These are phyloP conservation scores for Drosophila putrida DNA, from an alignment of 2,888 invertebrate genomes.

Conservation along the genomic window DNA sequence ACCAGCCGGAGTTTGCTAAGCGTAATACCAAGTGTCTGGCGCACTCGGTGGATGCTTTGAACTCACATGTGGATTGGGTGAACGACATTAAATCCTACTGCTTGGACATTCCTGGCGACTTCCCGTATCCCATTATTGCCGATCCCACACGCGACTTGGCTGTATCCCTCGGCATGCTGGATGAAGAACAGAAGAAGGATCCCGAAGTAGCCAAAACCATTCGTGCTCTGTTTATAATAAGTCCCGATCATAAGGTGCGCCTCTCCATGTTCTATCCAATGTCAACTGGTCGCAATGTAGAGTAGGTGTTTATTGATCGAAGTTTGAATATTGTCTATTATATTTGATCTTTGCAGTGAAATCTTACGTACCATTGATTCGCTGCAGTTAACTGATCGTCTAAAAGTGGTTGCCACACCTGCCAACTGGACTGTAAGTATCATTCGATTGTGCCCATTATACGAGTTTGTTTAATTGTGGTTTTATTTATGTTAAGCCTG, in stretches of 20 bases:
- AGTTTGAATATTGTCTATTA: not conserved
- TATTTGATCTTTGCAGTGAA: slow-evolving; percentile 87
- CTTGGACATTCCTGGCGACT: slow-evolving; percentile 89
- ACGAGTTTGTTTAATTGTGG: not conserved
- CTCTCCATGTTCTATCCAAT: slow-evolving; percentile 94
- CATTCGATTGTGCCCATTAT: not conserved
- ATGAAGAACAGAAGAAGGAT: slow-evolving; percentile 89
- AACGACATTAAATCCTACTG: slow-evolving; percentile 91
- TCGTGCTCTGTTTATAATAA: slow-evolving; percentile 92
- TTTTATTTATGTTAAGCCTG: slow-evolving; percentile 85
- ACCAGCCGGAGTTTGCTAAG: slow-evolving; percentile 89
- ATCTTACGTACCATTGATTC: slow-evolving; percentile 94
- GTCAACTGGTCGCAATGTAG: slow-evolving; percentile 94
- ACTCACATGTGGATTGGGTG: slow-evolving; percentile 92
- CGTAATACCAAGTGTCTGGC: slow-evolving; percentile 91
- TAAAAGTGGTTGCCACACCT: slow-evolving; percentile 92
- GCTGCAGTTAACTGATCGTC: slow-evolving; percentile 90
- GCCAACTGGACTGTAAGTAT: slow-evolving; percentile 92
- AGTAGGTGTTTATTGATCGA: slow-evolving; percentile 87
- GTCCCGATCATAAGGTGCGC: slow-evolving; percentile 92
- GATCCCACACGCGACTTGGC: slow-evolving; percentile 91
- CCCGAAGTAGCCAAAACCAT: slow-evolving; percentile 90
- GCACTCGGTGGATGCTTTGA: slow-evolving; percentile 91
- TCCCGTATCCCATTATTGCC: slow-evolving; percentile 94
- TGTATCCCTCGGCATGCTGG: slow-evolving; percentile 91